Evolutionary conservation across 2,888 invertebrate genomes (phyloP).

Genomic region (Pogonocherus hispidulus): DNA sequence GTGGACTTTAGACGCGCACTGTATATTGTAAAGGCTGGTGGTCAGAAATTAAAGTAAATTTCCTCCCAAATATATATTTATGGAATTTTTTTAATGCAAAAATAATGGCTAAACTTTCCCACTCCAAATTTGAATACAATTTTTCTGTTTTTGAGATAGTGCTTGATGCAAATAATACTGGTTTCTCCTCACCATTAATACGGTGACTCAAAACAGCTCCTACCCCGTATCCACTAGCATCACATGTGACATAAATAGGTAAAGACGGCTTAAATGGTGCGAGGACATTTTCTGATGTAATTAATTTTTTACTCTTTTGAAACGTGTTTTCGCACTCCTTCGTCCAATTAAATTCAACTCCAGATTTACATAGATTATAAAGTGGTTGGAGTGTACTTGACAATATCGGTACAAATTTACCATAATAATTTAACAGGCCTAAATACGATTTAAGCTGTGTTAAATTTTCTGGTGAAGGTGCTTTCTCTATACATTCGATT

Average conservation of each 20-base stretch:
- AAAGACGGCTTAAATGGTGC: conserved; percentile 45
- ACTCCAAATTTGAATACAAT: conserved; percentile 45
- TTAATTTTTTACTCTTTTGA: conserved; percentile 46
- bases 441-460: conserved; percentile 34
- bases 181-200: conserved; percentile 52
- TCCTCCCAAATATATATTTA: conserved; percentile 60
- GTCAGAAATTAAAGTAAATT: conserved; percentile 50
- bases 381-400: neutral
- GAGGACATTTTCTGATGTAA: conserved; percentile 42
- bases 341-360: conserved; percentile 34
- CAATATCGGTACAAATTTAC: conserved; percentile 11
- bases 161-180: conserved; percentile 57
- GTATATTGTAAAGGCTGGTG: conserved; percentile 41
- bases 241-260: conserved; percentile 52
- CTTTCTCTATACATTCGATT: conserved; percentile 28
- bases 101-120: conserved; percentile 60
- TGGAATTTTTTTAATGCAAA: conserved; percentile 59
- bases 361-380: conserved; percentile 37
- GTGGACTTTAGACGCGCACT: too few relatives aligned
- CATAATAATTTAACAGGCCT: conserved; percentile 19
- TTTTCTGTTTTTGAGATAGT: conserved; percentile 57
- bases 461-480: conserved; percentile 32
- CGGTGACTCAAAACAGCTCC: conserved; percentile 50
- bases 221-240: conserved; percentile 55
- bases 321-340: conserved; percentile 43